A percentile compares a stretch with the other conserved stretches of the same genome.
These are phyloP conservation scores for Pseudachorutes palmiensis DNA, from an alignment of 1,140 invertebrate species.

Conservation along the genomic window DNA sequence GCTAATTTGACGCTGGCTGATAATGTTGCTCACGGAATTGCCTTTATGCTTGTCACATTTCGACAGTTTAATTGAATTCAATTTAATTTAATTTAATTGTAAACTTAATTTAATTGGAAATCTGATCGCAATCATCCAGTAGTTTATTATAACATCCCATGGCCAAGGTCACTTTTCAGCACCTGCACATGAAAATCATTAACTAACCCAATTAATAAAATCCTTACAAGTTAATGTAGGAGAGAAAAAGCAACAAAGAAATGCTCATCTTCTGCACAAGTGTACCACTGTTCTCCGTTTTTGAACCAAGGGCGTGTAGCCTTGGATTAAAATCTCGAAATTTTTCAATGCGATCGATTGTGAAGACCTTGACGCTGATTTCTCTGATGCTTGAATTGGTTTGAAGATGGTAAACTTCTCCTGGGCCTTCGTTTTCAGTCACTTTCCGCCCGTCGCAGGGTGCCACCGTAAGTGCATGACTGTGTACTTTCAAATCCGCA, in stretches of 20 bases:
- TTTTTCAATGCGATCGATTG: background rate
- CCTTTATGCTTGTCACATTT: background rate
- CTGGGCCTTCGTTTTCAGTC: background rate
- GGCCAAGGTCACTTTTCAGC: too few species aligned
- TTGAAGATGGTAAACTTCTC: slow-evolving; percentile 1
- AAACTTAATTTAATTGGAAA: too few species aligned
- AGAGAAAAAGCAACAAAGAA: background rate
- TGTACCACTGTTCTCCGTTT: too few species aligned
- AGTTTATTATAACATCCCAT: too few species aligned
- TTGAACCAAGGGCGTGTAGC: too few species aligned
- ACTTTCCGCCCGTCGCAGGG: background rate
- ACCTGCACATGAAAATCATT: background rate
- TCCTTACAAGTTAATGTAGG: background rate
- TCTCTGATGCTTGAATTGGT: background rate
- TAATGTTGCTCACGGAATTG: background rate
- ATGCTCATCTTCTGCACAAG: too few species aligned
- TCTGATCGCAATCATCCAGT: too few species aligned
- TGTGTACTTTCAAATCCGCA: background rate
- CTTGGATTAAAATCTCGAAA: background rate
- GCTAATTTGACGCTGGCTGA: background rate
- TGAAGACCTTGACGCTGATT: background rate
- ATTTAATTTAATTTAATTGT: too few species aligned
- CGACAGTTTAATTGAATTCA: background rate
- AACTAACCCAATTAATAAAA: background rate
- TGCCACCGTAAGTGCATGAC: background rate